Percentiles rank a stretch among this genome's conserved stretches.
Evolutionary conservation across 1,140 invertebrate species (phyloP).

Genomic region (Procambarus virginalis): DNA sequence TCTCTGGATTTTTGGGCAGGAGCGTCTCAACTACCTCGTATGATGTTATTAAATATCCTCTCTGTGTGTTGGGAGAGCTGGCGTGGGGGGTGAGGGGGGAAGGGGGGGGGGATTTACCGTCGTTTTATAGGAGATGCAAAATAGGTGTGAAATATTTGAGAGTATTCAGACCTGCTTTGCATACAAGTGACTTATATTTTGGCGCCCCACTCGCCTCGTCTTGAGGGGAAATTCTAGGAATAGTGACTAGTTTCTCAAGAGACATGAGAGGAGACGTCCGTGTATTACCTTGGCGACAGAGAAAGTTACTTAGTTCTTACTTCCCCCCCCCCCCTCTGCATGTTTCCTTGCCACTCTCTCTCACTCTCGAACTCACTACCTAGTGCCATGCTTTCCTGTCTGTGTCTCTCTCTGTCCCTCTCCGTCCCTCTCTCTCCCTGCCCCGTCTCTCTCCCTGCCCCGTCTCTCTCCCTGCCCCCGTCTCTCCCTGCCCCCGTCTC

Average conservation of each 20-base stretch:
- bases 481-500: no score
- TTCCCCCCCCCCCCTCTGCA: background rate
- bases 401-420: background rate
- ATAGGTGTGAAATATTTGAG: slow-evolving; percentile 64
- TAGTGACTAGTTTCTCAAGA: background rate
- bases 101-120: slow-evolving; percentile 25
- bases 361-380: no score
- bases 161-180: slow-evolving; percentile 57
- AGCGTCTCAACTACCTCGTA: slow-evolving; percentile 43
- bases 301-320: background rate
- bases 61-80: slow-evolving; percentile 21
- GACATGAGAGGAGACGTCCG: background rate
- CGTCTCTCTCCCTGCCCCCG: no score
- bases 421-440: no score
- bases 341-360: no score
- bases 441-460: no score
- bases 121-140: slow-evolving; percentile 60
- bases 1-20: slow-evolving; percentile 39
- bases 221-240: slow-evolving; percentile 18
- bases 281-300: background rate
- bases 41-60: slow-evolving; percentile 62
- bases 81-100: background rate
- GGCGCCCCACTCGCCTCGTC: slow-evolving; percentile 19
- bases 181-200: slow-evolving; percentile 53
- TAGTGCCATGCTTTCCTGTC: background rate